Conservation (phyloP, 64 coral and sea anemone genomes). For the Hydrozoanthus tunicans region DNA sequence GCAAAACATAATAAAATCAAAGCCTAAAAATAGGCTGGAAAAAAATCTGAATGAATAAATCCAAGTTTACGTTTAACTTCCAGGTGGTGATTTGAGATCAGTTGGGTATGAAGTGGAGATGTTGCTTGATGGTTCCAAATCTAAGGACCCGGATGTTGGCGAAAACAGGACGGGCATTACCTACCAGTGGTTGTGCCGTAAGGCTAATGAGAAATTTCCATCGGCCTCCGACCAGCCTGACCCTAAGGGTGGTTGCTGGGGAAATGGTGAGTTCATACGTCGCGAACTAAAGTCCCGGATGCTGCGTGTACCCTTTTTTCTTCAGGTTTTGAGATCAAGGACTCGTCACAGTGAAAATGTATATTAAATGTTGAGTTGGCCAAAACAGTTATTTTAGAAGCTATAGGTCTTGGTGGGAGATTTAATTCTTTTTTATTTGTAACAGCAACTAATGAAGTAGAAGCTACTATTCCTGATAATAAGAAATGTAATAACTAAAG, state of each 20-base stretch:
- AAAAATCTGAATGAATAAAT: no score
- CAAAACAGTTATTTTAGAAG: no score
- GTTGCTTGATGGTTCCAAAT: slow-evolving; percentile 58
- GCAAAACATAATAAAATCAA: not conserved
- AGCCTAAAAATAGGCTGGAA: not conserved
- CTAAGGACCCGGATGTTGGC: slow-evolving; percentile 77
- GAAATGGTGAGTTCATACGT: slow-evolving; percentile 55
- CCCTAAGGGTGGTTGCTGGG: slow-evolving; percentile 72
- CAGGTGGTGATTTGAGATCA: slow-evolving; percentile 72
- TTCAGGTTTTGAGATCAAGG: no score
- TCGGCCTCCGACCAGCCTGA: not conserved
- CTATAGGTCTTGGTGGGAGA: no score
- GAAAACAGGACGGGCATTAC: slow-evolving; percentile 70
- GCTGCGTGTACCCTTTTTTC: no score
- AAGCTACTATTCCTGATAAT: no score
- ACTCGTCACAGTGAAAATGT: no score
- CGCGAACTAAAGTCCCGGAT: no score
- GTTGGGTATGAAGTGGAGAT: slow-evolving; percentile 67
- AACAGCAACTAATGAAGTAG: no score
- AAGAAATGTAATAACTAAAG: no score
- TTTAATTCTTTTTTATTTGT: no score
- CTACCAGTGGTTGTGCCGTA: slow-evolving; percentile 77
- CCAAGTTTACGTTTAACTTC: not conserved
- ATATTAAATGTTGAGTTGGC: no score
- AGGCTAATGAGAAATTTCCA: slow-evolving; percentile 62